These are phyloP conservation scores for Zoanthus sansibaricus DNA, from an alignment of 92 coral and sea anemone genomes.

Conservation along the genomic window DNA sequence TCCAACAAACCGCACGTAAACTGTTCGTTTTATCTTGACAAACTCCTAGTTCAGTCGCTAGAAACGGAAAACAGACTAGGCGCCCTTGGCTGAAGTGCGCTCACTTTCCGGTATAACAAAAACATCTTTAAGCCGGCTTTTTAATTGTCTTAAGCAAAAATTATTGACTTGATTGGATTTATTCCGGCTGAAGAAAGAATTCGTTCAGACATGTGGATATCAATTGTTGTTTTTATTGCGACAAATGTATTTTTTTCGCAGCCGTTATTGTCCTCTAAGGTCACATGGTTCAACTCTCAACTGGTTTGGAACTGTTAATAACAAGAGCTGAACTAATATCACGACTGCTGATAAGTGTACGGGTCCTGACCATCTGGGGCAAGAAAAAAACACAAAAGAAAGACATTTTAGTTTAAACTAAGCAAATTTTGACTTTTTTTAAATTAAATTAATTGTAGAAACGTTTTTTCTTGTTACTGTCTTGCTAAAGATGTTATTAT, in stretches of 20 bases:
- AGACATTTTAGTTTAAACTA: not conserved
- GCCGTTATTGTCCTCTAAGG: conserved; percentile 16
- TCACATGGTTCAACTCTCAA: conserved; percentile 20
- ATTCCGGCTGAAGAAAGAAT: conserved; percentile 6
- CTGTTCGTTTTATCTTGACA: not conserved
- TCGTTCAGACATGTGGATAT: conserved; percentile 16
- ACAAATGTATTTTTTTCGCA: conserved; percentile 34
- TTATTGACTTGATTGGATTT: not conserved
- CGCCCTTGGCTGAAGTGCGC: not conserved
- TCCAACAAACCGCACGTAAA: not conserved
- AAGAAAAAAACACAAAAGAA: conserved; percentile 22
- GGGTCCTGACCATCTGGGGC: conserved; percentile 40
- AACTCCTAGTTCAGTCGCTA: not conserved
- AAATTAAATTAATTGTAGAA: not conserved
- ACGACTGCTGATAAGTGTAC: conserved; percentile 26
- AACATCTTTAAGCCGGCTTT: not conserved
- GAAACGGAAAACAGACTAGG: not conserved
- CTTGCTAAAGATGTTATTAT: conserved; percentile 20
- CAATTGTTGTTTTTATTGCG: conserved; percentile 19
- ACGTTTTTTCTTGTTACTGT: conserved; percentile 3
- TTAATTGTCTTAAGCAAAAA: conserved; percentile 6
- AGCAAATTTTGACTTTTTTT: not conserved
- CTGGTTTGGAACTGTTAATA: conserved; percentile 1
- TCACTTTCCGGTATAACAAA: not conserved
- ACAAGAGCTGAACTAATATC: conserved; percentile 17